Evolutionary conservation across 2,888 invertebrate species (phyloP), one percentile per base, ranked within the genome.

Genomic region (Meiosimyza platycephala): DNA sequence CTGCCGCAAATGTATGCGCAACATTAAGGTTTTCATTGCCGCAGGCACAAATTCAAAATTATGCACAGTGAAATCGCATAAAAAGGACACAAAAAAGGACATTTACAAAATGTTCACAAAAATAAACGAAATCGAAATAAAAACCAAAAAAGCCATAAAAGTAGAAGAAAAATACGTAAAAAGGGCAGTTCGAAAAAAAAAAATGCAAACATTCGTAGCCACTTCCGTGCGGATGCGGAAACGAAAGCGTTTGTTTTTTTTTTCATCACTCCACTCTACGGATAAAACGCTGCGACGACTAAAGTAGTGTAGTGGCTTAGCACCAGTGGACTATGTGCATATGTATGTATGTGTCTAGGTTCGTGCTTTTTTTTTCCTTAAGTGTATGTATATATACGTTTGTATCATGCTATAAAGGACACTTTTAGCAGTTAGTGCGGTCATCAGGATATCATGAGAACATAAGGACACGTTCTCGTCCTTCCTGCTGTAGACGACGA

Each of bases 141-240:
- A 65, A 33, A 18, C 3, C n/a, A 47, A 48, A 67, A 47, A 67
- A 51, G 47, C 22, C 59, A 28, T 28, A 50, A 69, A 60, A 50
- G 55, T 47, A 47, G 13, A 40, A 57, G 1, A 18, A 47, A 7
- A 40, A 33, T 28, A 4, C 50, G 22, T 2, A 63, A 63, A 48
- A 62, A 15, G 15, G 48, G 15, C 12, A 2, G 33, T 7, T 6
- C 22, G 48, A 28, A 59, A 63, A 71, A 55, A 67, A 22, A n/a
- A 63, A 59, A 64, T 54, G 57, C 68, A 71, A 73, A 72, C 65
- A 72, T 73, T 66, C 65, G 76, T 77, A 76, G 79, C 78, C 81
- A 83, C 80, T 84, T 83, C 84, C 84, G 83, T 79, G 75, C 80
- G 79, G 79, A 75, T 76, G 74, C 84, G 84, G 84, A 84, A 83